These are phyloP conservation scores for Apostichopus parvimensis DNA, from an alignment of 35 echinoderm and acorn worm genomes.

Conservation along the genomic window DNA sequence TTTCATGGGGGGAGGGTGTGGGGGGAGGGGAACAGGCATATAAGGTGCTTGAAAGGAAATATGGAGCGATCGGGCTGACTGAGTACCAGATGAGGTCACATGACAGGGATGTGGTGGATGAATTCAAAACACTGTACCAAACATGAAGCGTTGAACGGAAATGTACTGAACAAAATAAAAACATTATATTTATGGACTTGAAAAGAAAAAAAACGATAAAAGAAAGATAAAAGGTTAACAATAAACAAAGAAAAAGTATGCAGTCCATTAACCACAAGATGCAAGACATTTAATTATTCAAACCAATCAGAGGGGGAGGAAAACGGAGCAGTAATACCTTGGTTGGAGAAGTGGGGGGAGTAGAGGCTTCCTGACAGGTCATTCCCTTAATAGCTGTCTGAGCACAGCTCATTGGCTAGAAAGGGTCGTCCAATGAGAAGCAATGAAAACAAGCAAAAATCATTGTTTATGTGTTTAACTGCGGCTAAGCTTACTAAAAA, in stretches of 20 bases:
- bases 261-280: neutral
- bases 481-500: neutral
- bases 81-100: no score
- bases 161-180: neutral
- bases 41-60: neutral
- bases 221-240: neutral
- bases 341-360: constrained; percentile 23
- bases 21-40: neutral
- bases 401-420: constrained; percentile 13
- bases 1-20: neutral
- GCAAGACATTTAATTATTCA: neutral
- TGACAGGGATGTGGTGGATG: no score
- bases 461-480: neutral
- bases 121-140: no score
- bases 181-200: neutral
- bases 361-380: constrained; percentile 21
- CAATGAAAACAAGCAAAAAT: constrained; percentile 9
- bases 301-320: neutral
- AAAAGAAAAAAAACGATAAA: neutral
- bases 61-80: neutral
- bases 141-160: no score
- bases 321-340: constrained; percentile 28
- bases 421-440: constrained; percentile 31
- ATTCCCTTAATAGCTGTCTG: constrained; percentile 41
- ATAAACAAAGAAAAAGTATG: neutral